phyloP scores from a whole-genome alignment of 2,888 invertebrate species.

The Ceratothoa steindachneri region DNA sequence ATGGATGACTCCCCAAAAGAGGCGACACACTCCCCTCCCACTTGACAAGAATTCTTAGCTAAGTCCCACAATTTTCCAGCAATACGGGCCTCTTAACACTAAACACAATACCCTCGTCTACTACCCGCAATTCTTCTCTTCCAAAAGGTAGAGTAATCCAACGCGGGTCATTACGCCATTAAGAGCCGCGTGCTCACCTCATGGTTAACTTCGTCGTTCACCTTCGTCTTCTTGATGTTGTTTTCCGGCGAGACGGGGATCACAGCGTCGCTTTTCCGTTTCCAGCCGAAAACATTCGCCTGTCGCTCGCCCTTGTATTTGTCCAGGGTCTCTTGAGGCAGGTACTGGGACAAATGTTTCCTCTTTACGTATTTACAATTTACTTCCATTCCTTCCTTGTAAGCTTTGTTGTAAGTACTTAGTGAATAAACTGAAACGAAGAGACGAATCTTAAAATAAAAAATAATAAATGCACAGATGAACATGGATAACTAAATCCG shows the following conservation, averaged over 20 bases:
- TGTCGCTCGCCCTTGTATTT: conserved; percentile 27
- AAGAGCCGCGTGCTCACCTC: too few species aligned
- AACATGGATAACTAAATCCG: not conserved
- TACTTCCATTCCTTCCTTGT: conserved; percentile 70
- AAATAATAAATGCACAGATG: not conserved
- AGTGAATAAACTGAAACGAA: conserved; percentile 50
- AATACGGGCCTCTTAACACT: too few species aligned
- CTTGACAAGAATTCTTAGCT: too few species aligned
- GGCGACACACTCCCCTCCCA: too few species aligned
- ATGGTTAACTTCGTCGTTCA: not conserved
- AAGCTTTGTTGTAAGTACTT: conserved; percentile 59
- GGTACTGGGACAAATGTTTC: conserved; percentile 50
- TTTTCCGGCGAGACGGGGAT: not conserved
- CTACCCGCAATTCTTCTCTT: too few species aligned
- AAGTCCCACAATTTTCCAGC: too few species aligned
- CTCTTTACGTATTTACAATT: conserved; percentile 82
- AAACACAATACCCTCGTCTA: too few species aligned
- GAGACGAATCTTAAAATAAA: not conserved
- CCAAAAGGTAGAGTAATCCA: too few species aligned
- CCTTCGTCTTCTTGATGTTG: not conserved
- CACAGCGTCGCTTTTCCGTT: conserved; percentile 1
- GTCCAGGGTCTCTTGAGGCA: conserved; percentile 34
- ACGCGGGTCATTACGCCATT: too few species aligned
- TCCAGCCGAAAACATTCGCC: not conserved
- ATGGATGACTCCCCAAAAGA: too few species aligned